Percentiles rank a stretch among this genome's conserved stretches.
Conservation (phyloP, 2,113 vertebrate genomes). For the Catharus bicknelli region DNA sequence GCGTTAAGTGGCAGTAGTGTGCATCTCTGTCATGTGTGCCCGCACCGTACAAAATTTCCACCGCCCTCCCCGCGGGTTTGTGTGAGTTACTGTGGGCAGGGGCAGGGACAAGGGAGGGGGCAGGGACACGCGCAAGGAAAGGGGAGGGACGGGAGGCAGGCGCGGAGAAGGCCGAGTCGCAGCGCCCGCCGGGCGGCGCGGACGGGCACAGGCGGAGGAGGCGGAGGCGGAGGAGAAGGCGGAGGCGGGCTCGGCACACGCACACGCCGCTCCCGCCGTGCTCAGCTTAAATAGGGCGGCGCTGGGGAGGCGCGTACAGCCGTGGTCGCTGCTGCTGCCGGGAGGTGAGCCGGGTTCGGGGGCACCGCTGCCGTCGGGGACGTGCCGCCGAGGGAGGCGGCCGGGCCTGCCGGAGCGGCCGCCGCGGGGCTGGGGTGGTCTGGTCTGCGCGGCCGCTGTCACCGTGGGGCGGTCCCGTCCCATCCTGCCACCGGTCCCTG, state of each 20-base stretch:
- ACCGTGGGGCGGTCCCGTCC: neutral
- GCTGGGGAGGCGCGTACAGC: accelerated
- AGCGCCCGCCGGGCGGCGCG: neutral
- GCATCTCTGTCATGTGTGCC: neutral
- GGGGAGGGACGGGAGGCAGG: too few species aligned
- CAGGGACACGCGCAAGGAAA: neutral
- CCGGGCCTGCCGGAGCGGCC: neutral
- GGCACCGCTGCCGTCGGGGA: accelerated
- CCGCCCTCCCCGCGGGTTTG: accelerated
- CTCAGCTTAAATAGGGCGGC: slow-evolving; percentile 46
- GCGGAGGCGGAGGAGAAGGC: neutral
- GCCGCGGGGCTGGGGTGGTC: neutral
- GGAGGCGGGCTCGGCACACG: neutral
- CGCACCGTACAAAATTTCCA: accelerated
- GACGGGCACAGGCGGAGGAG: neutral
- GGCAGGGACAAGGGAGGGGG: too few species aligned
- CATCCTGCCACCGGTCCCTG: neutral
- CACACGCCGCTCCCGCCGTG: slow-evolving; percentile 9
- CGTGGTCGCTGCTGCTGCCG: accelerated
- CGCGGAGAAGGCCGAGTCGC: neutral
- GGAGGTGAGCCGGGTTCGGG: neutral
- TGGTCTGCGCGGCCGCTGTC: neutral
- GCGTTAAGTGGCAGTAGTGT: accelerated
- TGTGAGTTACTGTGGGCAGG: accelerated
- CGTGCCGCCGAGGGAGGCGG: neutral